These are phyloP conservation scores for Parnassius apollo DNA, from an alignment of 2,888 invertebrate genomes.

Conservation along the genomic window DNA sequence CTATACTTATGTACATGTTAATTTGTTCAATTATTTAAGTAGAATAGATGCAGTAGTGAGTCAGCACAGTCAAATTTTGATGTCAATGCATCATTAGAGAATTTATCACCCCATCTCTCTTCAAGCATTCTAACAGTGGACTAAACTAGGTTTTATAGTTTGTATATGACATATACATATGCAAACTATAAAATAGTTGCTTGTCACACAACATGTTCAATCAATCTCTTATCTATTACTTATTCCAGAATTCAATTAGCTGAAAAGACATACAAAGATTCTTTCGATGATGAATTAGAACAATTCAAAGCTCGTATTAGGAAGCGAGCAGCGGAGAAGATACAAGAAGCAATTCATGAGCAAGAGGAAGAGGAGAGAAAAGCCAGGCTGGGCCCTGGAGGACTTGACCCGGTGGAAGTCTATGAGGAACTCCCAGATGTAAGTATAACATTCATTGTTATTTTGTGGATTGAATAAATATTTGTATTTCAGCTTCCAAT, in stretches of 20 bases:
- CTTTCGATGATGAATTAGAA: slow-evolving; percentile 95
- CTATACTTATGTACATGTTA: too few relatives aligned
- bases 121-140: too few relatives aligned
- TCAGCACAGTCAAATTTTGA: too few relatives aligned
- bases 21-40: too few relatives aligned
- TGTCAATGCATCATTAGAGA: too few relatives aligned
- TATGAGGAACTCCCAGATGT: slow-evolving; percentile 96
- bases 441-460: slow-evolving; percentile 37
- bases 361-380: slow-evolving; percentile 92
- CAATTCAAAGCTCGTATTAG: slow-evolving; percentile 94
- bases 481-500: too few relatives aligned
- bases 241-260: slow-evolving; percentile 92
- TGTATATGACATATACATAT: too few relatives aligned
- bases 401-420: slow-evolving; percentile 98
- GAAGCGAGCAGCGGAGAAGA: slow-evolving; percentile 91
- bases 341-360: slow-evolving; percentile 92
- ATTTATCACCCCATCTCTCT: too few relatives aligned
- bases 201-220: too few relatives aligned
- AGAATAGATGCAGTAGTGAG: too few relatives aligned
- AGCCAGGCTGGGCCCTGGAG: slow-evolving; percentile 96
- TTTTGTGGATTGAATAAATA: background rate
- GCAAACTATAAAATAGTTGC: too few relatives aligned
- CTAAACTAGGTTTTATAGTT: too few relatives aligned
- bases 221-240: background rate
- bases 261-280: slow-evolving; percentile 94